Evolutionary conservation across 2,797 vertebrate genomes (phyloP), one percentile per base, ranked within the genome.

Genomic region (Buphagus erythrorhynchus): DNA sequence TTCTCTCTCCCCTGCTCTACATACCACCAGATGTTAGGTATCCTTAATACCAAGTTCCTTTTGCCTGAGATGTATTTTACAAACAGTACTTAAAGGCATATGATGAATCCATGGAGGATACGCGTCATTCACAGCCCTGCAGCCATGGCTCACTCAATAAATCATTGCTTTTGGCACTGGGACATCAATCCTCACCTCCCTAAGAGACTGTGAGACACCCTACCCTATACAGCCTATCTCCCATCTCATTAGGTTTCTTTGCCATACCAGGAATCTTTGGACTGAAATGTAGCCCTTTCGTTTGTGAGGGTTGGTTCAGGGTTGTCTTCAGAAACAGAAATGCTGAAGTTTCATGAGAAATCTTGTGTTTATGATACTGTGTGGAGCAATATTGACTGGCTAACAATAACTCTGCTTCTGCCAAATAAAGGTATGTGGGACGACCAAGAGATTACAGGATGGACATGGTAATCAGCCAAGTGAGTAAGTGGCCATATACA

Each of bases 41-140:
- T 91, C 75, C 69, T 91, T 90, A 88, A 86, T 94, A 81, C 54
- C 25, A 75, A 86, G 81, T 93, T 96, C 94, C 86, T 92, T 95
- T 93, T 0, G 6, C 87, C 86, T 85, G 77, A 92, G 79, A 90
- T 67, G 83, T 79, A 73, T 74, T 92, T 67, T 74, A 91, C 78
- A 96, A 95, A 81, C 65, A 89, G 43, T 82, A 89, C 65, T 96
- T 97, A 94, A 81, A 93, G 74, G 45, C 15, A 1, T 35, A 29
- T 76, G 89, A 97, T 95, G 91, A 94, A 74, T 74, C 71, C 3
- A 0, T 72, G 28, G 63, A 90, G 66, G 89, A 95, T 87, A 67
- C 1, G 0, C 77, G 77, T 49, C 73, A 89, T 89, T 86, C 9
- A 1, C 80, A 94, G 86, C 17, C 57, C 69, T 66, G 92, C 79